A percentile compares a stretch with the other conserved stretches of the same genome.
Evolutionary conservation across 2,888 invertebrate genomes (phyloP).

Genomic region (Athripsodes cinereus): DNA sequence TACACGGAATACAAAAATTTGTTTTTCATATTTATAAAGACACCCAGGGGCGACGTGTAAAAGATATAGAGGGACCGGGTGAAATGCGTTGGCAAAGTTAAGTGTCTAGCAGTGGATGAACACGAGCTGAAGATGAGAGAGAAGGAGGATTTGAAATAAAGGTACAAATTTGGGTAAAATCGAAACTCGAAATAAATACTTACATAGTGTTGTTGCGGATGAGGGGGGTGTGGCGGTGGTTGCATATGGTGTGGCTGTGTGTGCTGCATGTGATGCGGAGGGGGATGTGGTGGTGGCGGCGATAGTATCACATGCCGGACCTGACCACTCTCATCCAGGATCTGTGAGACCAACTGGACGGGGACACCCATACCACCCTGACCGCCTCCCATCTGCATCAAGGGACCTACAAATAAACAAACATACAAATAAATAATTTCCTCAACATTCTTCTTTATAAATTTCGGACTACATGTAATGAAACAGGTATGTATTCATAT

Average conservation of each 20-base stretch:
- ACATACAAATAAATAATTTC: neutral
- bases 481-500: too few species aligned
- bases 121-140: too few species aligned
- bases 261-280: slow-evolving; percentile 59
- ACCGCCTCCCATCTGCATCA: slow-evolving; percentile 81
- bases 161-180: too few species aligned
- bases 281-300: slow-evolving; percentile 52
- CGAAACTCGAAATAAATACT: slow-evolving; percentile 43
- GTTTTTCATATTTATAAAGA: too few species aligned
- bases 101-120: too few species aligned
- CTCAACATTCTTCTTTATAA: neutral
- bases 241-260: slow-evolving; percentile 71
- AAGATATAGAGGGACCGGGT: too few species aligned
- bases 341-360: slow-evolving; percentile 87
- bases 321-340: slow-evolving; percentile 84
- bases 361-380: slow-evolving; percentile 56
- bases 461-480: too few species aligned
- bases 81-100: too few species aligned
- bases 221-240: slow-evolving; percentile 45
- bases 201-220: slow-evolving; percentile 55
- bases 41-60: too few species aligned
- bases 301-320: slow-evolving; percentile 85
- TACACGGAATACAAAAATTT: too few species aligned
- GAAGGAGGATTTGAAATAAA: too few species aligned
- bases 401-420: slow-evolving; percentile 56